Evolutionary conservation across 2,113 vertebrate genomes (phyloP), one percentile per base, ranked within the genome.

Genomic region (Bagarius yarrelli): DNA sequence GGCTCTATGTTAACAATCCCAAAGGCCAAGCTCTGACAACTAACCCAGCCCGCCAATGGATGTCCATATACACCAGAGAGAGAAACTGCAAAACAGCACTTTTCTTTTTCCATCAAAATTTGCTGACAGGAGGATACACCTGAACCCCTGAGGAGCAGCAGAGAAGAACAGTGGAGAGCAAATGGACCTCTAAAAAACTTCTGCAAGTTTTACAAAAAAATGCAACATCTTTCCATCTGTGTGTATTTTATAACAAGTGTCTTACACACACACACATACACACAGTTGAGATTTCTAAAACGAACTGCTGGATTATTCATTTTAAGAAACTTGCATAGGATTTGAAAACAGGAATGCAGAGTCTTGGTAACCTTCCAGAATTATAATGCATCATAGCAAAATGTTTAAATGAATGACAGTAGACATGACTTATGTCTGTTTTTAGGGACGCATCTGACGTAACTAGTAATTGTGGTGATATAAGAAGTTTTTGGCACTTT

Each of bases 11-110:
- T 72, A 80, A 61, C 40, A 81, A 81, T 81, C 56, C 79, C 79
- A 81, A 34, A 81, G 57, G 69, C 57, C 69, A 73, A 73, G 44
- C 21, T 53, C 44, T 80, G 79, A 80, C 69, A 80, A 60, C 67
- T 72, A 81, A 73, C 69, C 67, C 30, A 53, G 9, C 57, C 69
- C 27, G 56, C 55, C 56, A 55, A 73, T 64, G 57, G 30, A 80
- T 80, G 67, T 44, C 67, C 69, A 80, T 73, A 74, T 74, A 73
- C 53, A 74, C 69, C 57, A 76, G 80, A 75, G 60, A 57, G 71
- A 81, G 72, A 81, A 76, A 70, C 40, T 82, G 81, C 73, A 82
- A 77, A 82, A 36, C 74, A 70, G 74, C 81, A 77, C 13, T 82
- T 77, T 82, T 63, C 76, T 56, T 81, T n/a, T 77, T 82, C 73